These are phyloP conservation scores for Aleiodes alternator DNA, from an alignment of 2,888 invertebrate species.

Conservation along the genomic window DNA sequence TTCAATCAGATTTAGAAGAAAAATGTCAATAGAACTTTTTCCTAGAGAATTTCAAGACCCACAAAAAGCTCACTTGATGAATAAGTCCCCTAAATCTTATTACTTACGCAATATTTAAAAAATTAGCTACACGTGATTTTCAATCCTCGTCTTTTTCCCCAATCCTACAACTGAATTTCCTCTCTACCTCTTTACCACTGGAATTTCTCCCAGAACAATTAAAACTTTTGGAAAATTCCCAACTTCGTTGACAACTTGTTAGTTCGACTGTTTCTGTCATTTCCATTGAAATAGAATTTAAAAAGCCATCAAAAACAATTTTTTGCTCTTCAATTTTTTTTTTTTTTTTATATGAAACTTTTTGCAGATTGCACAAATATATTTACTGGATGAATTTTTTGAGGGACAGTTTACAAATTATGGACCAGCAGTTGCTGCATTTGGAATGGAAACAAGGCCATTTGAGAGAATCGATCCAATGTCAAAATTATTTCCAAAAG, in stretches of 20 bases:
- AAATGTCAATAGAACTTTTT: too few relatives aligned
- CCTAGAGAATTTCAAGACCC: too few relatives aligned
- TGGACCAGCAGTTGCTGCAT: conserved; percentile 77
- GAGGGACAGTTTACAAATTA: conserved; percentile 80
- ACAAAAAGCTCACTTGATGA: too few relatives aligned
- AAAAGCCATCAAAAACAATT: neutral
- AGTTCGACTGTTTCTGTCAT: neutral
- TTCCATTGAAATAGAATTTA: neutral
- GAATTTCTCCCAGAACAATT: neutral
- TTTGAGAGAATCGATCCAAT: conserved; percentile 80
- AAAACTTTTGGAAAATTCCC: conserved; percentile 2
- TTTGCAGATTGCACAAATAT: conserved; percentile 82
- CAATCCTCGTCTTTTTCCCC: too few relatives aligned
- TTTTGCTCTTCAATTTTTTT: neutral
- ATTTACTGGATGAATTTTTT: conserved; percentile 81
- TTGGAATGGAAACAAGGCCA: conserved; percentile 75
- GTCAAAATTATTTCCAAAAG: conserved; percentile 83
- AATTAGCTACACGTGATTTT: too few relatives aligned
- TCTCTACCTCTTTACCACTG: too few relatives aligned
- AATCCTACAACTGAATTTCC: too few relatives aligned
- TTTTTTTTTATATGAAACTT: conserved; percentile 5
- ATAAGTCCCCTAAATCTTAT: too few relatives aligned
- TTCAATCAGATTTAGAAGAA: too few relatives aligned
- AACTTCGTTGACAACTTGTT: too few relatives aligned
- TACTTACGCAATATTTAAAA: too few relatives aligned